Conservation (phyloP, 2,797 vertebrate genomes). For the Manis javanica region DNA sequence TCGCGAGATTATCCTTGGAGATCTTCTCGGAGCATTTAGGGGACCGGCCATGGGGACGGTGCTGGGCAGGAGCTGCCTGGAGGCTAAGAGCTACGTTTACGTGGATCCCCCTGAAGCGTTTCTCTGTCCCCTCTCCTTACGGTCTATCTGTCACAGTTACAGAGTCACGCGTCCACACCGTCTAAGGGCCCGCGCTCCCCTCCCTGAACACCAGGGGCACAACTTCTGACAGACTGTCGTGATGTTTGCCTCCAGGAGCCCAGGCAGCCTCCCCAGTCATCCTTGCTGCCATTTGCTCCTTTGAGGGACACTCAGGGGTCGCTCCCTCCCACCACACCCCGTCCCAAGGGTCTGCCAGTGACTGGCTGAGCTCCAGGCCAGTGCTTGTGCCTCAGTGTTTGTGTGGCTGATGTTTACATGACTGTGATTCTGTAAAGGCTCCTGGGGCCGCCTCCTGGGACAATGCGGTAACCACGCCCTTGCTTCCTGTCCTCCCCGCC, state of each 20-base stretch:
- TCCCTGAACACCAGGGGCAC: neutral
- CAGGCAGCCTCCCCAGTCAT: neutral
- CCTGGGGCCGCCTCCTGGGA: neutral
- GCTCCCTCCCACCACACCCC: neutral
- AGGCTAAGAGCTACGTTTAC: neutral
- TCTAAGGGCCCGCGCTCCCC: neutral
- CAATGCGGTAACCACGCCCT: neutral
- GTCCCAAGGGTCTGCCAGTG: neutral
- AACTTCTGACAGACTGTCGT: neutral
- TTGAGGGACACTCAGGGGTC: fast-evolving
- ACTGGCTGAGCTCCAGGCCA: neutral
- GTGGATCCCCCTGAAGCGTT: neutral
- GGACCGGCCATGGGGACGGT: neutral
- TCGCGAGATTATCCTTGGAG: neutral
- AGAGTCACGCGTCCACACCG: neutral
- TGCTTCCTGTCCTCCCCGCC: no score
- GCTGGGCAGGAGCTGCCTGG: neutral
- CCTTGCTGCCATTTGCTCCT: neutral
- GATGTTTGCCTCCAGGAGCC: neutral
- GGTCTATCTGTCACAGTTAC: neutral
- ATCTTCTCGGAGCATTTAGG: neutral
- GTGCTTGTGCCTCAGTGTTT: neutral
- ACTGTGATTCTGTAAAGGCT: neutral
- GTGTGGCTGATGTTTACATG: neutral
- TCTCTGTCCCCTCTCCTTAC: neutral